Percentiles rank a stretch among this genome's conserved stretches.
Conservation (phyloP, 1,140 invertebrate species). For the Drosophila ohnishii region DNA sequence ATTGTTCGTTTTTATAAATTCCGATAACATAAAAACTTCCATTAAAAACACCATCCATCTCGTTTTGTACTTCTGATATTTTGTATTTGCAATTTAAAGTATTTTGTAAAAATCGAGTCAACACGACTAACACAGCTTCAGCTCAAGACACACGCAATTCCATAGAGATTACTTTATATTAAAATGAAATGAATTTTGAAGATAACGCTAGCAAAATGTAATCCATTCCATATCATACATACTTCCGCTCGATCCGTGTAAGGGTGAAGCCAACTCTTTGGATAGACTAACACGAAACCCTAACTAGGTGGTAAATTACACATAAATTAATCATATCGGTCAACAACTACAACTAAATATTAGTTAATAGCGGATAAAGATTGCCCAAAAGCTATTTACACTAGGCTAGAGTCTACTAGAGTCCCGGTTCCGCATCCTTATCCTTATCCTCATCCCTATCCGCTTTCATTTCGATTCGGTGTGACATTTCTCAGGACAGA, state of each 20-base stretch:
- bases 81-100: slow-evolving; percentile 50
- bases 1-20: too few relatives aligned
- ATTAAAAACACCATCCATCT: not conserved
- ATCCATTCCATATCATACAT: not conserved
- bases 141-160: slow-evolving; percentile 43
- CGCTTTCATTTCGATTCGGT: not conserved
- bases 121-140: slow-evolving; percentile 62
- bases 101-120: slow-evolving; percentile 54
- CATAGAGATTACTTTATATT: slow-evolving; percentile 24
- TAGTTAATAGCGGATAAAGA: slow-evolving; percentile 63
- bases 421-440: slow-evolving; percentile 6
- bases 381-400: slow-evolving; percentile 58
- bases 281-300: slow-evolving; percentile 40
- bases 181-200: slow-evolving; percentile 26
- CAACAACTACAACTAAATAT: slow-evolving; percentile 78
- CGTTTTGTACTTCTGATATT: slow-evolving; percentile 52
- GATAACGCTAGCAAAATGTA: not conserved
- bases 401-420: slow-evolving; percentile 38
- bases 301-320: slow-evolving; percentile 51
- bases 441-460: slow-evolving; percentile 1
- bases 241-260: slow-evolving; percentile 18
- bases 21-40: too few relatives aligned
- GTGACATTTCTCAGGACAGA: slow-evolving; percentile 36
- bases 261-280: slow-evolving; percentile 24
- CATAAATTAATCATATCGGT: slow-evolving; percentile 73